Evolutionary conservation across 2,888 invertebrate genomes (phyloP).

Genomic region (Rhaphigaster nebulosa): DNA sequence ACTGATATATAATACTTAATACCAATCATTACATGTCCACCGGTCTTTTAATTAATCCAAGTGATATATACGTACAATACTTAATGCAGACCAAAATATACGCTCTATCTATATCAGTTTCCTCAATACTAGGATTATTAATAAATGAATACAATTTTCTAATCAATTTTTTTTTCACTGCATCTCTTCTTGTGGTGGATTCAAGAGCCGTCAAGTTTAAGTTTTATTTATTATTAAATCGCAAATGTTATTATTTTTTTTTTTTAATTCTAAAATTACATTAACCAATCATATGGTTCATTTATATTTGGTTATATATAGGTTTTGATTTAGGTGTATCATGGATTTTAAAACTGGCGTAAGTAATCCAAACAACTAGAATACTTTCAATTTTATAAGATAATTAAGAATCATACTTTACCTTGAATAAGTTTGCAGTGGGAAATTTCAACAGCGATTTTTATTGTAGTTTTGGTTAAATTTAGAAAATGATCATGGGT

Average conservation of each 20-base stretch:
- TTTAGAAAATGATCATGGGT: not conserved
- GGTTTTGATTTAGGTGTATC: not conserved
- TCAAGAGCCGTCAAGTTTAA: not conserved
- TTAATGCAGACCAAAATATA: no score
- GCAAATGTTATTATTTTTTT: not conserved
- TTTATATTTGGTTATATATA: not conserved
- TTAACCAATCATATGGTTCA: not conserved
- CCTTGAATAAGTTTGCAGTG: no score
- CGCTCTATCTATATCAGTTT: no score
- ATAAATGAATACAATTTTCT: no score
- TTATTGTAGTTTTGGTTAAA: no score
- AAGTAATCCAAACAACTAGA: not conserved
- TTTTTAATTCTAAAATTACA: not conserved
- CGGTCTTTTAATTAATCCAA: no score
- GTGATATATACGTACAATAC: no score
- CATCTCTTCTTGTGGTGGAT: not conserved
- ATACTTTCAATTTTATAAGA: not conserved
- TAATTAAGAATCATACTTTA: not conserved
- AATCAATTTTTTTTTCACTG: not conserved
- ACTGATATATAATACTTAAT: no score
- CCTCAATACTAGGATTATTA: no score
- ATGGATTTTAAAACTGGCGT: slow-evolving; percentile 3
- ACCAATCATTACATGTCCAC: no score
- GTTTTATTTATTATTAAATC: not conserved
- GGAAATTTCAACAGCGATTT: no score